Base-by-base conservation (phyloP, 2,113 vertebrate genomes). In the Grus americana region DNA sequence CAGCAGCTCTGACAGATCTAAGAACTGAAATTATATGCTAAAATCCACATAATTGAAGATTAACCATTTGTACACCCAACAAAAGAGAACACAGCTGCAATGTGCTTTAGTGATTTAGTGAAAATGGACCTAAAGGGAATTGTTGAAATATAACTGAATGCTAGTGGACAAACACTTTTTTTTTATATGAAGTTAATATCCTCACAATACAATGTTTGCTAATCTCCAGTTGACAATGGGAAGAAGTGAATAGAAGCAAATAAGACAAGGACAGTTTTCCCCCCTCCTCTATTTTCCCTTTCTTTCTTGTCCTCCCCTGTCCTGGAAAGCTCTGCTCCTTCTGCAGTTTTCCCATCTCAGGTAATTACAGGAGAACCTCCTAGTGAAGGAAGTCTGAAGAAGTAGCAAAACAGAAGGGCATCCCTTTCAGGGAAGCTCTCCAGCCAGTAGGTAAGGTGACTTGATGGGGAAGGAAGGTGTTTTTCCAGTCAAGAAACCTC, bases 21-120 rank as follows among this genome's bases (percentile, higher is more conserved):
- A 86, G 79, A 91, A 72, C 54, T 86, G 71, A 92, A 97, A 93
- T 62, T 76, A 47, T 29, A 94, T 29, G 26, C 72, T 79, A 70
- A 95, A 96, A 89, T n/a, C 58, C 68, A 79, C 5, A 82, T 67
- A 58, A 78, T 58, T 75, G 67, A 95, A 86, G 68, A 96, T 88
- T 95, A 96, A 96, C 95, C 63, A 54, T 82, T 88, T 79, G 13
- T 44, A 78, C 36, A 86, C 94, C 71, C 71, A 88, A 63, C 10
- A 61, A 44, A 68, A 78, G 65, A 54, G 38, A 79, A 79, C 15
- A 89, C 8, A 87, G 73, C 75, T 91, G 82, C 44, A 70, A 52
- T 49, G 38, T 62, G 46, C 36, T 81, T 68, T 73, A 84, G 63
- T 46, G 66, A 72, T 82, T 90, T 62, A 88, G 36, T 67, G 88